Evolutionary conservation across 2,113 vertebrate genomes (phyloP).

Genomic region (sheep (Ovis aries)): DNA sequence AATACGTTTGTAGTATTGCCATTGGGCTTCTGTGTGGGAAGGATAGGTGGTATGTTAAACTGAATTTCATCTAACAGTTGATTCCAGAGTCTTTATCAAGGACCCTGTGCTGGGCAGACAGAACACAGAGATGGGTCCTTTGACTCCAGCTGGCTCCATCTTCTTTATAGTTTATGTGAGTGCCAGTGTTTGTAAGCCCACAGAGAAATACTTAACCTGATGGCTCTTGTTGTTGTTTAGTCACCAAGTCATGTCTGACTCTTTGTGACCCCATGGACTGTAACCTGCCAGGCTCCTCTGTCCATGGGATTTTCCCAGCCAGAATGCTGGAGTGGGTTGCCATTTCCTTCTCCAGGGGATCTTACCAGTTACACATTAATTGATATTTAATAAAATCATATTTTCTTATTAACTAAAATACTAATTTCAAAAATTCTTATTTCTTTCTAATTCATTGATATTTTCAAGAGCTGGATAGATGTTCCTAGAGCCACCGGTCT

Average conservation of each 20-base stretch:
- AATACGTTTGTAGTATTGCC: background rate
- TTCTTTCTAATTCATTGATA: background rate
- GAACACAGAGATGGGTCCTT: background rate
- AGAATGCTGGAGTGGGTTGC: background rate
- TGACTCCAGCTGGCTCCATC: background rate
- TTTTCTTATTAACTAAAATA: background rate
- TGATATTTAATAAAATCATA: background rate
- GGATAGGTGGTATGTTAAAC: background rate
- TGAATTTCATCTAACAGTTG: background rate
- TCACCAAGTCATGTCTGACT: background rate
- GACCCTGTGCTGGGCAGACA: background rate
- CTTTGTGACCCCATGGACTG: background rate
- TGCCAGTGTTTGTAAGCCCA: background rate
- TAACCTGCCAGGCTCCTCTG: background rate
- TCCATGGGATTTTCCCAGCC: background rate
- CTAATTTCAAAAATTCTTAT: background rate
- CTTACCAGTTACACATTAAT: background rate
- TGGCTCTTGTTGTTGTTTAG: background rate
- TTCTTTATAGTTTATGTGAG: background rate
- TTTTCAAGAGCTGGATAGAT: background rate
- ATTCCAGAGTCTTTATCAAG: background rate
- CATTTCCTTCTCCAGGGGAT: background rate
- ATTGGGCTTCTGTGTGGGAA: background rate
- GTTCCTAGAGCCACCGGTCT: background rate
- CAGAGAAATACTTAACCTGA: background rate